Evolutionary conservation across 2,888 invertebrate genomes (phyloP).

Genomic region (Cosmia pyralina): DNA sequence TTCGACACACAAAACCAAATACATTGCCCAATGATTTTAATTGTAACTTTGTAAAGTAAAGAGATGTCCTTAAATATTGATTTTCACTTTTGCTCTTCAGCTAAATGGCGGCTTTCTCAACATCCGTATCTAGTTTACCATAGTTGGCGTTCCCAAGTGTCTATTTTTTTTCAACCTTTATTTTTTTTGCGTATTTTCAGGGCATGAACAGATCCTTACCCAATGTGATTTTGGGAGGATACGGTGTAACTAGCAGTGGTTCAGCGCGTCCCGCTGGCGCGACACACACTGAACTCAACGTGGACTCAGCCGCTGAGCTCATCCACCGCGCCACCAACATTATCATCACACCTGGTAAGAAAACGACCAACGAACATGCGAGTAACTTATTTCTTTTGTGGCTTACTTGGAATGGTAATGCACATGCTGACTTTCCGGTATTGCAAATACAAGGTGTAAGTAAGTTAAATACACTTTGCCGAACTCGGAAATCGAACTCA

Average conservation of each 20-base stretch:
- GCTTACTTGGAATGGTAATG: not conserved
- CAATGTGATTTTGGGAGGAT: conserved; percentile 97
- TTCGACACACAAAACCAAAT: not conserved
- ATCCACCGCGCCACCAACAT: conserved; percentile 95
- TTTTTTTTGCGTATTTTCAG: conserved; percentile 72
- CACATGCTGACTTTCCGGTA: not conserved
- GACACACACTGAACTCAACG: conserved; percentile 94
- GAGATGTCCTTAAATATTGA: not conserved
- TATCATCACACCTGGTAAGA: conserved; percentile 95
- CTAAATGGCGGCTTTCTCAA: not conserved
- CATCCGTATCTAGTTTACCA: not conserved
- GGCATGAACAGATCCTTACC: conserved; percentile 96
- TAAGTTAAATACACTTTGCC: not conserved
- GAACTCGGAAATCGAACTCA: not conserved
- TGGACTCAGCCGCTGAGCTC: conserved; percentile 93
- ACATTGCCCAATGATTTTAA: not conserved
- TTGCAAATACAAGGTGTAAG: not conserved
- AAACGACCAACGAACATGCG: not conserved
- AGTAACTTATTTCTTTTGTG: not conserved
- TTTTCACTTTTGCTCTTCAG: not conserved
- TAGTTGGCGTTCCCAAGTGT: not conserved
- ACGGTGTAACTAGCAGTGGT: conserved; percentile 94
- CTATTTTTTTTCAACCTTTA: not conserved
- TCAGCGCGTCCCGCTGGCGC: conserved; percentile 95
- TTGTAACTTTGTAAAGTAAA: not conserved